These are phyloP conservation scores for Elaeidobius kamerunicus DNA, from an alignment of 2,888 invertebrate species.

Conservation along the genomic window DNA sequence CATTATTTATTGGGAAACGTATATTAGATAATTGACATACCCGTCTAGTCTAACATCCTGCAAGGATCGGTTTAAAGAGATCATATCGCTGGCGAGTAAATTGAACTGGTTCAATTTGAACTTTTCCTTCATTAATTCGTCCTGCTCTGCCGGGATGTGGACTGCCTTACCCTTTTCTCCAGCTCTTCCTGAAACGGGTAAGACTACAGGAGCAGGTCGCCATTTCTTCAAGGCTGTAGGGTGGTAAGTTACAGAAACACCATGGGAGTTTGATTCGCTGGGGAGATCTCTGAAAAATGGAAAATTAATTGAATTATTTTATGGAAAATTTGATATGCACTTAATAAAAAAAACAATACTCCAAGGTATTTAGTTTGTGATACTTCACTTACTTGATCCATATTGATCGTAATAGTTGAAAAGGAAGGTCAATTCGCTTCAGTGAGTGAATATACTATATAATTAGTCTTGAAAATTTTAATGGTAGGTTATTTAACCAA, in stretches of 20 bases:
- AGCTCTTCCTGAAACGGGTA: conserved; percentile 65
- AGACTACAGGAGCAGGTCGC: conserved; percentile 69
- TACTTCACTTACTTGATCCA: too few species aligned
- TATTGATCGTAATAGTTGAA: too few species aligned
- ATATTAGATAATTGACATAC: too few species aligned
- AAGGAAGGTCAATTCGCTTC: too few species aligned
- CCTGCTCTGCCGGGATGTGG: conserved; percentile 79
- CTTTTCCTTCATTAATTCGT: conserved; percentile 87
- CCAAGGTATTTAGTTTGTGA: too few species aligned
- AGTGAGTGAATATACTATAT: too few species aligned
- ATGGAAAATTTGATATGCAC: too few species aligned
- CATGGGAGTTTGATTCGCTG: conserved; percentile 18
- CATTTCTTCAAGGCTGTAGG: conserved; percentile 62
- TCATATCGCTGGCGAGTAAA: conserved; percentile 95
- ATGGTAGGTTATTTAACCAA: too few species aligned
- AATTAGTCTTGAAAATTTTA: too few species aligned
- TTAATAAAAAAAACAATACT: too few species aligned
- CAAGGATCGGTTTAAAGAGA: conserved; percentile 91
- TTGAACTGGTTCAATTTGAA: conserved; percentile 99
- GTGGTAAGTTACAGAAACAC: conserved; percentile 45
- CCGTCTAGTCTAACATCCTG: conserved; percentile 91
- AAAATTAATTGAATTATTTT: background rate
- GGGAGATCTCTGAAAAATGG: conserved; percentile 12
- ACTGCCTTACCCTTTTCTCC: conserved; percentile 96
- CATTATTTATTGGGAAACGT: too few species aligned